Conservation (phyloP, 2,888 invertebrate genomes). For the Panzeria rudis region DNA sequence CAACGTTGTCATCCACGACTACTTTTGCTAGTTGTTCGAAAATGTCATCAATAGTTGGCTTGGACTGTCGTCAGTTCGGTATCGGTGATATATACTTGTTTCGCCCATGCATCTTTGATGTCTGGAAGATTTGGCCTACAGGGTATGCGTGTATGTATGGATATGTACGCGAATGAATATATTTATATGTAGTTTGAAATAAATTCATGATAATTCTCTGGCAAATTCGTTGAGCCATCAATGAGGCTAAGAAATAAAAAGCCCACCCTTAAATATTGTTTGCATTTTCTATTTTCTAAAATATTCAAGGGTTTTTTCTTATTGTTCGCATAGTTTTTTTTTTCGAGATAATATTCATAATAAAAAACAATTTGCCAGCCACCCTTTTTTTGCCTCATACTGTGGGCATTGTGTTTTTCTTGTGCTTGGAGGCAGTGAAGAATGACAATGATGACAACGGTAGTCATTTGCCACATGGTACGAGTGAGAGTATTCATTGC, state of each 20-base stretch:
- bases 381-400: conserved; percentile 76
- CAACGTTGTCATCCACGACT: no score
- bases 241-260: conserved; percentile 34
- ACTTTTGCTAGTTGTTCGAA: no score
- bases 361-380: conserved; percentile 83
- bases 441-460: conserved; percentile 58
- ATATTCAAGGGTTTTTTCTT: conserved; percentile 26
- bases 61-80: no score
- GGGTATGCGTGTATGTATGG: not conserved
- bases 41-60: no score
- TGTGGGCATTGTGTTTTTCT: conserved; percentile 21
- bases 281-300: conserved; percentile 2
- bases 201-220: conserved; percentile 52
- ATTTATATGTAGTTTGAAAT: conserved; percentile 52
- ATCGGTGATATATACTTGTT: no score
- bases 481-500: conserved; percentile 9
- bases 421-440: conserved; percentile 14
- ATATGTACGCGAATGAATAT: not conserved
- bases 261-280: conserved; percentile 52
- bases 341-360: conserved; percentile 70
- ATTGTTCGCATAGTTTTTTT: not conserved
- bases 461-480: conserved; percentile 46
- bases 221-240: conserved; percentile 44
- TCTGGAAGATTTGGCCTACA: no score
- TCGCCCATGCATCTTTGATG: no score